Percentiles rank a stretch among this genome's conserved stretches.
These are phyloP conservation scores for Erynnis tages DNA, from an alignment of 2,888 invertebrate species.

Conservation along the genomic window DNA sequence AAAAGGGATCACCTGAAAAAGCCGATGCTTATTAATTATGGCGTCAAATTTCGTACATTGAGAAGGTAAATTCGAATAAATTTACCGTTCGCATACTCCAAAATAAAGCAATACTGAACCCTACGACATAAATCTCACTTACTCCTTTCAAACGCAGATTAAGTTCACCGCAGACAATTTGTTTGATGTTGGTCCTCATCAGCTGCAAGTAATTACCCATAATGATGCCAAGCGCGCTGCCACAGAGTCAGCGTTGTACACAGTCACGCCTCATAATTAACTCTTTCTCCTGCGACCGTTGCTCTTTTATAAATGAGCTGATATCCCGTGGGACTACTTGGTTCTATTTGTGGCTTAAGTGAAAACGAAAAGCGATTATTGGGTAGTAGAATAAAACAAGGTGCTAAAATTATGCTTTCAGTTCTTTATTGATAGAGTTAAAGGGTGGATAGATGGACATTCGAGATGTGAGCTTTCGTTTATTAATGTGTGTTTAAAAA, in stretches of 20 bases:
- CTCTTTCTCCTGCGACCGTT: constrained; percentile 35
- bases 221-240: constrained; percentile 13
- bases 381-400: no score
- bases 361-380: constrained; percentile 1
- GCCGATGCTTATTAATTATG: no score
- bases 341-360: constrained; percentile 6
- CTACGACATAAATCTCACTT: not conserved
- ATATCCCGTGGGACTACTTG: constrained; percentile 41
- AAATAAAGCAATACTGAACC: not conserved
- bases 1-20: no score
- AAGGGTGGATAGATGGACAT: no score
- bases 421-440: no score
- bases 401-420: no score
- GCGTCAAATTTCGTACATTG: no score
- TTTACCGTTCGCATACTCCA: no score
- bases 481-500: no score
- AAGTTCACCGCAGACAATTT: constrained; percentile 9
- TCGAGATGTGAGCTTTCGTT: no score
- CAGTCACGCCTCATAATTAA: constrained; percentile 50
- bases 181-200: constrained; percentile 18
- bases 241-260: constrained; percentile 34
- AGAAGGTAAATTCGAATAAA: no score
- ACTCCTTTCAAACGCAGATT: not conserved
- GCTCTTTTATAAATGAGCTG: constrained; percentile 38
- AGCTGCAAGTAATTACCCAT: constrained; percentile 20